Base-by-base conservation (phyloP, 1,140 invertebrate genomes). In the Cydia pomonella region DNA sequence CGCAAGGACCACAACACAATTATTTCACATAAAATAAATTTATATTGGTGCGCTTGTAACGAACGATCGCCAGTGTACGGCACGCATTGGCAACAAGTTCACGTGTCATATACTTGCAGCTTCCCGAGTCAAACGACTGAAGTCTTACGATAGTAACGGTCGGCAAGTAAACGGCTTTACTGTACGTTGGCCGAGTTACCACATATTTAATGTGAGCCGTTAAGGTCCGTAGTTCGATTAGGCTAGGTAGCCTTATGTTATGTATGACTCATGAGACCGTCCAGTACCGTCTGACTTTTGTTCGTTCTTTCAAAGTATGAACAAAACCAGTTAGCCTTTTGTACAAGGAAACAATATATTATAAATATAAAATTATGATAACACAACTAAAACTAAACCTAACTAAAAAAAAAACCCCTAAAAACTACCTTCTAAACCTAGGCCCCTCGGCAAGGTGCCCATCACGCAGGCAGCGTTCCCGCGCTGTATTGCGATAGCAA, bases 41-140 rank as follows among this genome's bases (percentile, higher is more conserved):
- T 16, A 18, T 18, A 53, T 53, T 53, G 16, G 50, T 18, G 16
- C 18, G 18, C 9, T 23, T 59, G 53, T 23, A 9, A 59, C 2
- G 21, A 59, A 59, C 6, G 9, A 23, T 53, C 16, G 50, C 21
- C 18, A 59, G 18, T 7, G 53, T 7, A 23, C 53, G 53, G 7
- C 16, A 18, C 18, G 53, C n/a, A 18, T 23, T 59, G 9, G 18
- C 53, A 23, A 23, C 53, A 23, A 50, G 53, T 59, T 59, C 53
- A 59, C 53, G 53, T 23, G 53, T 59, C 53, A 59, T 59, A 59
- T 59, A 59, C 53, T 59, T 59, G 53, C 53, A 59, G 53, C 53
- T 59, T 59, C 53, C 53, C 53, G 53, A 23, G 53, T 59, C 53
- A 59, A 59, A 59, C 53, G 21, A 59, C 18, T n/a, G 53, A 59